A percentile compares a stretch with the other conserved stretches of the same genome.
phyloP scores from a whole-genome alignment of 2,888 invertebrate species.

The Rhingia rostrata region DNA sequence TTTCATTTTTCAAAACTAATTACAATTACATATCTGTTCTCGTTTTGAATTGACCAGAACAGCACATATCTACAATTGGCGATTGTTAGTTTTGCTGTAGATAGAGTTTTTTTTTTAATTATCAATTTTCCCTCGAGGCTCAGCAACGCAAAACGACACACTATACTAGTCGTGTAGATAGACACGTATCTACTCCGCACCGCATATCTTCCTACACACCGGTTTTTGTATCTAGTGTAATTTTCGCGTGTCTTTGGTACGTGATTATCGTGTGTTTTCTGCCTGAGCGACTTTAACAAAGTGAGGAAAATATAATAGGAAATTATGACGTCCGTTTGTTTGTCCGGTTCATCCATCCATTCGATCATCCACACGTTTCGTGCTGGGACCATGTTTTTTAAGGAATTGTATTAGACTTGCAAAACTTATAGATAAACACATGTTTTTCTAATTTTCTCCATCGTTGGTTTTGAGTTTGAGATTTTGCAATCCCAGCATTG shows the following conservation, averaged over 20 bases:
- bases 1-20: conserved; percentile 63
- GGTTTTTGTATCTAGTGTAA: conserved; percentile 25
- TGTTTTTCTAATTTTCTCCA: conserved; percentile 43
- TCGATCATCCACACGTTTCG: conserved; percentile 25
- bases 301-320: conserved; percentile 43
- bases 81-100: conserved; percentile 47
- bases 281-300: conserved; percentile 61
- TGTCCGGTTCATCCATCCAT: conserved; percentile 8
- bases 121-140: conserved; percentile 38
- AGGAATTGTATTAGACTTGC: conserved; percentile 28
- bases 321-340: conserved; percentile 50
- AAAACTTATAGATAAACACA: not conserved
- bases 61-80: conserved; percentile 37
- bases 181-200: not conserved
- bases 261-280: conserved; percentile 73
- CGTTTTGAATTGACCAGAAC: conserved; percentile 43
- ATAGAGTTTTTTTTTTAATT: conserved; percentile 34
- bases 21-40: conserved; percentile 51
- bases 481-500: conserved; percentile 34
- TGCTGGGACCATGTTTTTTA: conserved; percentile 13
- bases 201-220: not conserved
- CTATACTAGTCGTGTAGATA: not conserved
- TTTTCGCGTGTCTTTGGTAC: conserved; percentile 67
- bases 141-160: conserved; percentile 15
- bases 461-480: conserved; percentile 37